Evolutionary conservation across 2,888 invertebrate genomes (phyloP).

Genomic region (Ectropis crepuscularia): DNA sequence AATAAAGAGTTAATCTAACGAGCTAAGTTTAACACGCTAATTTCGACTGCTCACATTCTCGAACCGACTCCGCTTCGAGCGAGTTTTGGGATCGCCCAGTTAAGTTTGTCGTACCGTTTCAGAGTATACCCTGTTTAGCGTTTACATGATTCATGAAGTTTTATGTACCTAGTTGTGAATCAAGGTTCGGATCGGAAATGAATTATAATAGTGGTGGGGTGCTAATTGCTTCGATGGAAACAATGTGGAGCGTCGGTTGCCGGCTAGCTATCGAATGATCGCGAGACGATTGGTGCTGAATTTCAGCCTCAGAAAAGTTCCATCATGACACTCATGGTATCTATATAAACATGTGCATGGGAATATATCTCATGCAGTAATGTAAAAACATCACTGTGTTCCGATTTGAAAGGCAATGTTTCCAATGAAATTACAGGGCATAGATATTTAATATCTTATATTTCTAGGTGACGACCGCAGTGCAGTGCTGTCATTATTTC

Average conservation of each 20-base stretch:
- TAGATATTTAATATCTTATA: too few relatives aligned
- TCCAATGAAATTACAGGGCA: too few relatives aligned
- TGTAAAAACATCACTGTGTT: too few relatives aligned
- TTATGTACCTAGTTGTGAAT: slow-evolving; percentile 23
- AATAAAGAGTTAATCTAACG: too few relatives aligned
- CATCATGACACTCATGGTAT: too few relatives aligned
- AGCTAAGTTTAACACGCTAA: neutral
- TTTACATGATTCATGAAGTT: slow-evolving; percentile 26
- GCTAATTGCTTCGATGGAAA: too few relatives aligned
- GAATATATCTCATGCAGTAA: neutral
- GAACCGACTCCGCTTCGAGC: neutral
- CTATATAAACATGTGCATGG: too few relatives aligned
- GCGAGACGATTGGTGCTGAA: neutral
- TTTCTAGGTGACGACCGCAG: too few relatives aligned
- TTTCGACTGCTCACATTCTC: neutral
- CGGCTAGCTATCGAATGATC: slow-evolving; percentile 4
- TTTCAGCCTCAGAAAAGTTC: too few relatives aligned
- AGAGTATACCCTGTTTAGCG: slow-evolving; percentile 10
- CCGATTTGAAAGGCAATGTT: too few relatives aligned
- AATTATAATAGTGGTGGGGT: slow-evolving; percentile 5
- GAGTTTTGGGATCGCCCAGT: slow-evolving; percentile 5
- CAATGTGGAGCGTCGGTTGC: too few relatives aligned
- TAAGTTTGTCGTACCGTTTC: slow-evolving; percentile 23
- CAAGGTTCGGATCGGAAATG: slow-evolving; percentile 4
- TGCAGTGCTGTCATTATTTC: too few relatives aligned